Base-by-base conservation (phyloP, 2,888 invertebrate species). In the Euplagia quadripunctaria region DNA sequence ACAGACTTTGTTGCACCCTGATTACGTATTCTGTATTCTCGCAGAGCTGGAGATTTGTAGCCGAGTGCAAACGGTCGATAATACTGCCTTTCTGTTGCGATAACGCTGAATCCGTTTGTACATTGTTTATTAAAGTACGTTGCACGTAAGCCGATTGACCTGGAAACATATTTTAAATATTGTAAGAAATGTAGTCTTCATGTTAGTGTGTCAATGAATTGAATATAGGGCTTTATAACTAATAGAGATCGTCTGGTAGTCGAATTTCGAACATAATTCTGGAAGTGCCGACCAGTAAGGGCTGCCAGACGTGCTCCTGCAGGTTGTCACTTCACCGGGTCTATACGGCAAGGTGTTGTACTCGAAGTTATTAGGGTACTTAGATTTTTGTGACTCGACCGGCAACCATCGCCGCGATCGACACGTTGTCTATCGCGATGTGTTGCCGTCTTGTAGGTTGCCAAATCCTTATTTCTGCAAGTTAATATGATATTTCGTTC, bases 21-120 rank as follows among this genome's bases (percentile, higher is more conserved):
- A 72, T 72, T 72, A 64, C 68, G 55, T 64, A 64, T 72, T 68
- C 64, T 64, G 72, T 68, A 49, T 68, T 46, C 41, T 52, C 61
- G 49, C 67, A 9, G 6, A 51, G 51, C 70, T 41, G 14, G 5
- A 51, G 68, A 68, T 68, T 64, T 67, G 68, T 20, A 43, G 52
- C 63, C 67, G 61, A 72, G 42, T 72, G 67, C 72, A 63, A 31
- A 31, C 61, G 31, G 31, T 41, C 64, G 64, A 63, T 70, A 64
- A 61, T 43, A 14, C 68, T 20, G 46, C 46, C 58, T 61, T 61
- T 61, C 61, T 43, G 16, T 58, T 55, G 20, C 58, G n/a, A 20
- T 55, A n/a, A n/a, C 17, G 43, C 8, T 43, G 14, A 20, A 55
- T 68, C 11, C 42, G 20, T 42, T 49, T 68, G 41, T 55, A 55